Evolutionary conservation across 2,888 invertebrate species (phyloP).

Genomic region (Acholoe squamosa): DNA sequence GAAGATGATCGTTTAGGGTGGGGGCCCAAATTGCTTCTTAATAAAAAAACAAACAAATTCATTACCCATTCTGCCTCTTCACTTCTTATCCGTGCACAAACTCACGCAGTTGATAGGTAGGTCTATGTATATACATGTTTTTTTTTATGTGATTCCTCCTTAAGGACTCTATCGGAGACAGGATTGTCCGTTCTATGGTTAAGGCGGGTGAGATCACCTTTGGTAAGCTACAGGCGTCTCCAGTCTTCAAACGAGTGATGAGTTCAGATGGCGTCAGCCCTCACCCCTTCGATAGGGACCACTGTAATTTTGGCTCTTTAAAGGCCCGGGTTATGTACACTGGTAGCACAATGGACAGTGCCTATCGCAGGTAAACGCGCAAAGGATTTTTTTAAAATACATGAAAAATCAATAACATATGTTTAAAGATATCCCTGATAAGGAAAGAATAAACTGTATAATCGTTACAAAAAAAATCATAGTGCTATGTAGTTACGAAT

Average conservation of each 20-base stretch:
- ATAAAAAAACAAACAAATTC: too few relatives aligned
- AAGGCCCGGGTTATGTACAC: slow-evolving; percentile 33
- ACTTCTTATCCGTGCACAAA: too few relatives aligned
- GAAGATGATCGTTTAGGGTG: too few relatives aligned
- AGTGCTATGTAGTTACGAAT: too few relatives aligned
- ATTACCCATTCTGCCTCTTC: too few relatives aligned
- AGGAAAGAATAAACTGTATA: not conserved
- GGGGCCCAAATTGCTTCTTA: too few relatives aligned
- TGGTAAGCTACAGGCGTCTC: slow-evolving; percentile 54
- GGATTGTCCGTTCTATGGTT: slow-evolving; percentile 66
- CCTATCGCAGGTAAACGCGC: slow-evolving; percentile 9
- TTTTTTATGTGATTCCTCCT: too few relatives aligned
- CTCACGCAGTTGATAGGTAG: too few relatives aligned
- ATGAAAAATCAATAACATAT: too few relatives aligned
- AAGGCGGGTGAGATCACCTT: slow-evolving; percentile 68
- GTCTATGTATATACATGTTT: too few relatives aligned
- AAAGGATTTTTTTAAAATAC: too few relatives aligned
- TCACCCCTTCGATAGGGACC: not conserved
- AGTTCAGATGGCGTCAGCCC: not conserved
- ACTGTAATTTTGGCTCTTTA: not conserved
- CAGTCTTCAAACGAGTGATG: slow-evolving; percentile 24
- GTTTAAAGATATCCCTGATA: too few relatives aligned
- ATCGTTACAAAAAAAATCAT: not conserved
- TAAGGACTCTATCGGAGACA: slow-evolving; percentile 64
- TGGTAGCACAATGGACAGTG: slow-evolving; percentile 29